phyloP scores from a whole-genome alignment of 1,140 invertebrate genomes.

The Temnothorax curvispinosus region DNA sequence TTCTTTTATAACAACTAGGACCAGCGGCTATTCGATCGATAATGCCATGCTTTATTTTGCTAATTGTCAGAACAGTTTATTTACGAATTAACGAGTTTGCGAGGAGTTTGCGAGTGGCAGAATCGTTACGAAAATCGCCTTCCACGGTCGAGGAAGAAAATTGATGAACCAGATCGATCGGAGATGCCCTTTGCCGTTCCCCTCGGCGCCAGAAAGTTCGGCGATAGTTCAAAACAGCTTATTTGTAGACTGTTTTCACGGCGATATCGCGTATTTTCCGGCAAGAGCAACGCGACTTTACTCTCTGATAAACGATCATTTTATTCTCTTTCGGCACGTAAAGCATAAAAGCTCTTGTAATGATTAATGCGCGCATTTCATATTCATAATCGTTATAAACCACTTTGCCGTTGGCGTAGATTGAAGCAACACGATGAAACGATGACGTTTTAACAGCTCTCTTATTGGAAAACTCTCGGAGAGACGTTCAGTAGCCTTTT shows the following conservation, averaged over 20 bases:
- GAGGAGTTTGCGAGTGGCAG: not conserved
- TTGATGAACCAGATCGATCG: not conserved
- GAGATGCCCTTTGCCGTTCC: not conserved
- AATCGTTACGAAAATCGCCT: not conserved
- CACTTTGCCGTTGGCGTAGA: not conserved
- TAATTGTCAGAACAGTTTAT: too few relatives aligned
- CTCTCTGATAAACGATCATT: constrained; percentile 38
- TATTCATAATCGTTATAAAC: not conserved
- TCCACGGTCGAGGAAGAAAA: not conserved
- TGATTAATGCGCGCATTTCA: not conserved
- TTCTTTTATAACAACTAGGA: not conserved
- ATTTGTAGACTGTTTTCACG: constrained; percentile 26
- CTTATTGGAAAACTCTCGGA: not conserved
- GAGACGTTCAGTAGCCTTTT: not conserved
- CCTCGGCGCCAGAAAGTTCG: not conserved
- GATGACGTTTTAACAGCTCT: not conserved
- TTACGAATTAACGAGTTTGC: not conserved
- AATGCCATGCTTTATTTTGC: not conserved
- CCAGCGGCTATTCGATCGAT: not conserved
- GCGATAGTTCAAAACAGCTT: not conserved
- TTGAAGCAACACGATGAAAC: not conserved
- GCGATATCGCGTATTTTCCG: constrained; percentile 3
- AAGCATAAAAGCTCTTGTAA: not conserved
- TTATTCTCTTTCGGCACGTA: constrained; percentile 25
- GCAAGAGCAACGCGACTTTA: not conserved